Evolutionary conservation across 2,888 invertebrate species (phyloP).

Genomic region (Theodoxus fluviatilis): DNA sequence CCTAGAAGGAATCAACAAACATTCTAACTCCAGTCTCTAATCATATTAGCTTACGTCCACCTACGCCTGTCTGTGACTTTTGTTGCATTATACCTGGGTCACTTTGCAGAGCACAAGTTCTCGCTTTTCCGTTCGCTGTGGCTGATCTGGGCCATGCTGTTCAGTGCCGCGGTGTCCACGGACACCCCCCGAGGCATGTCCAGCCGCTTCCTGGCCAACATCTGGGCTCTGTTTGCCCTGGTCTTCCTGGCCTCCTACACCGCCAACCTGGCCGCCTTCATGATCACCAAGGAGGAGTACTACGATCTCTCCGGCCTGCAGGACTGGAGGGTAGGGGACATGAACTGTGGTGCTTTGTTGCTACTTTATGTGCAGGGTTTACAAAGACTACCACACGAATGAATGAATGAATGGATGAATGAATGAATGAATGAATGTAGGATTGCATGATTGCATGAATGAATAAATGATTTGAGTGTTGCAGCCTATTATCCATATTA

Average conservation of each 20-base stretch:
- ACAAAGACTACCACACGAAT: not conserved
- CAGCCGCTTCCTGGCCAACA: conserved; percentile 70
- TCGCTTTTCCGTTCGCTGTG: conserved; percentile 92
- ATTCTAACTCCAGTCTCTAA: not conserved
- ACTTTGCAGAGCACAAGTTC: conserved; percentile 59
- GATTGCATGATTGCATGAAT: too few species aligned
- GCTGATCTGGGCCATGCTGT: conserved; percentile 98
- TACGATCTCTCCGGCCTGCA: conserved; percentile 89
- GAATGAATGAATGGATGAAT: not conserved
- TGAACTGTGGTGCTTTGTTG: too few species aligned
- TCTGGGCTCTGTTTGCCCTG: conserved; percentile 80
- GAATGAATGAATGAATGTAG: too few species aligned
- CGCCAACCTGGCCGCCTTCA: conserved; percentile 98
- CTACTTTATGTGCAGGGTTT: not conserved
- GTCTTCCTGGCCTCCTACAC: conserved; percentile 99
- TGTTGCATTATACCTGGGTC: not conserved
- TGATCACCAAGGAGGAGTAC: conserved; percentile 97
- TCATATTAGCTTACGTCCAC: not conserved
- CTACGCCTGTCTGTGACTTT: not conserved
- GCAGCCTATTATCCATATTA: too few species aligned
- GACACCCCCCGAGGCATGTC: conserved; percentile 97
- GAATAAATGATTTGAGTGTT: too few species aligned
- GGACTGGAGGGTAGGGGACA: conserved; percentile 72
- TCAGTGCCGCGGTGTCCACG: conserved; percentile 96
- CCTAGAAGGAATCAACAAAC: not conserved